A percentile compares a stretch with the other conserved stretches of the same genome.
Conservation (phyloP, 2,888 invertebrate species). For the Cerceris ruficornis region DNA sequence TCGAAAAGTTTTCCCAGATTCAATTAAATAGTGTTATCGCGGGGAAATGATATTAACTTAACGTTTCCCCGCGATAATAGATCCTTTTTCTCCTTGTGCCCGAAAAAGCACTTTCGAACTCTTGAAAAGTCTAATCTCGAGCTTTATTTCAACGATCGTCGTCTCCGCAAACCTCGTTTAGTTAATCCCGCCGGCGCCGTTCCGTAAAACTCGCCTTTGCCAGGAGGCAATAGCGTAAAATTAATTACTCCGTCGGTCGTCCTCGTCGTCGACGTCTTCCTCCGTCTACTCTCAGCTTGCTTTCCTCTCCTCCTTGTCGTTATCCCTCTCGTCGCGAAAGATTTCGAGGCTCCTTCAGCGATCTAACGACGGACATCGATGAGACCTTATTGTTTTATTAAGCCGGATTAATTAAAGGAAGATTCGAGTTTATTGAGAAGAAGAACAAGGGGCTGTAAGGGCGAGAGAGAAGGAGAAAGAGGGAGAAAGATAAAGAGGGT, state of each 20-base stretch:
- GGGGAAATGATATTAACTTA: slow-evolving; percentile 41
- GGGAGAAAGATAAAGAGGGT: too few species aligned
- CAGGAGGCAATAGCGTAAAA: slow-evolving; percentile 59
- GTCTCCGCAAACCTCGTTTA: slow-evolving; percentile 47
- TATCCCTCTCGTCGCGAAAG: slow-evolving; percentile 28
- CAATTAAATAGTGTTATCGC: slow-evolving; percentile 49
- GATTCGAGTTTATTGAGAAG: slow-evolving; percentile 4
- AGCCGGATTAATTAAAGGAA: slow-evolving; percentile 39
- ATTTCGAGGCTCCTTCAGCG: slow-evolving; percentile 30
- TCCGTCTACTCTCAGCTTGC: neutral
- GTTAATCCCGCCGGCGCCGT: slow-evolving; percentile 51
- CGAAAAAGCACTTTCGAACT: slow-evolving; percentile 37
- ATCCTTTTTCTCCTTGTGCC: slow-evolving; percentile 25
- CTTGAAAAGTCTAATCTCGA: slow-evolving; percentile 51
- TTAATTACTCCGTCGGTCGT: slow-evolving; percentile 55
- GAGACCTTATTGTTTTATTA: slow-evolving; percentile 49
- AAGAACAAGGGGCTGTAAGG: neutral
- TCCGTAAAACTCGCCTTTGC: slow-evolving; percentile 52
- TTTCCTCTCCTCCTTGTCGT: slow-evolving; percentile 20
- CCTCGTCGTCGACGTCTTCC: slow-evolving; percentile 12
- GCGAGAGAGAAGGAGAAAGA: too few species aligned
- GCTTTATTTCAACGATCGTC: slow-evolving; percentile 53
- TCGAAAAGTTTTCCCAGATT: slow-evolving; percentile 34
- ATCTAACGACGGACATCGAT: slow-evolving; percentile 26
- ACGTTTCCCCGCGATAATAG: slow-evolving; percentile 35